Evolutionary conservation across 1,140 invertebrate species (phyloP).

Genomic region (Lucilia sericata): DNA sequence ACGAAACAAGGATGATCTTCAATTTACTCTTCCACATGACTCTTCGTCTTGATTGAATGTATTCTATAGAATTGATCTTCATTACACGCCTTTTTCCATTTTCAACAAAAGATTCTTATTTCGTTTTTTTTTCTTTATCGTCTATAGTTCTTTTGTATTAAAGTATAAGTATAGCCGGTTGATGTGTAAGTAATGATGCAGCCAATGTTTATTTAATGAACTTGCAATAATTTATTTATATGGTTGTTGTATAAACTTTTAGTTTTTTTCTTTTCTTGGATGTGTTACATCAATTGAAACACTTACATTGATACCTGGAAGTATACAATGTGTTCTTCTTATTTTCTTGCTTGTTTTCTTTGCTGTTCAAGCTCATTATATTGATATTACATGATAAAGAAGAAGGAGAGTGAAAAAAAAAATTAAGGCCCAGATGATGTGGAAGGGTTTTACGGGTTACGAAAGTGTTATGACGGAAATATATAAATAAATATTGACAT

Average conservation of each 20-base stretch:
- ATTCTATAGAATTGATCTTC: slow-evolving; percentile 36
- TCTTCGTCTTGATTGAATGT: slow-evolving; percentile 29
- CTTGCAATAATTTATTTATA: slow-evolving; percentile 42
- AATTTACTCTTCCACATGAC: not conserved
- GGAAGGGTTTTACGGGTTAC: not conserved
- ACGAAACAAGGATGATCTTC: slow-evolving; percentile 15
- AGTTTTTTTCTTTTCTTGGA: not conserved
- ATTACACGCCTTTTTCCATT: slow-evolving; percentile 36
- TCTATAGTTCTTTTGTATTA: not conserved
- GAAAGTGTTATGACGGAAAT: slow-evolving; percentile 8
- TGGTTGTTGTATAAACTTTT: not conserved
- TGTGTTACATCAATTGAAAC: slow-evolving; percentile 10
- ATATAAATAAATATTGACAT: slow-evolving; percentile 14
- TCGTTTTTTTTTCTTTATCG: not conserved
- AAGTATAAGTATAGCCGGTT: not conserved
- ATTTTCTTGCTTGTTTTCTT: not conserved
- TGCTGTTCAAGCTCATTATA: not conserved
- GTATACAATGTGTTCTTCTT: not conserved
- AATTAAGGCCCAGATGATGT: not conserved
- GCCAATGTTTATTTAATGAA: slow-evolving; percentile 44
- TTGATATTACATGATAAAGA: not conserved
- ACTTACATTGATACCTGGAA: not conserved
- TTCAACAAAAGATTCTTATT: not conserved
- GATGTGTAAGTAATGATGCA: slow-evolving; percentile 40
- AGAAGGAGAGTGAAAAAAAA: not conserved